These are phyloP conservation scores for Scrobipalpa costella DNA, from an alignment of 2,888 invertebrate species.

Conservation along the genomic window DNA sequence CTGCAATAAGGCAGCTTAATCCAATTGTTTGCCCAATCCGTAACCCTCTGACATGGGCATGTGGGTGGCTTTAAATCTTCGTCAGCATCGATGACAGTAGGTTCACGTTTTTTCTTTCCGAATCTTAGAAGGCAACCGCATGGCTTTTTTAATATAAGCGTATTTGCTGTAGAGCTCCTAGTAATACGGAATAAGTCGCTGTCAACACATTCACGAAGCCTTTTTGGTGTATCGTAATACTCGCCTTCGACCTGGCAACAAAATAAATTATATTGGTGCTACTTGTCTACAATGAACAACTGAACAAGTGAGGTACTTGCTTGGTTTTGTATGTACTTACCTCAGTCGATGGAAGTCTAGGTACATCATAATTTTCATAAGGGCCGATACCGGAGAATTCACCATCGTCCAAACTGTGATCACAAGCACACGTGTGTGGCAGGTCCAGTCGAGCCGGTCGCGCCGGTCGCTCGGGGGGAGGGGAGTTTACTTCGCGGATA, in stretches of 20 bases:
- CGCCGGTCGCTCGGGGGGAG: slow-evolving; percentile 20
- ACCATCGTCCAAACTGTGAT: slow-evolving; percentile 44
- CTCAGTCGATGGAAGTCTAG: slow-evolving; percentile 81
- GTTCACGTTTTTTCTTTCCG: slow-evolving; percentile 58
- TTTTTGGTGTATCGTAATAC: slow-evolving; percentile 88
- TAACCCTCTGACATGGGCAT: slow-evolving; percentile 83
- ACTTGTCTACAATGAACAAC: too few relatives aligned
- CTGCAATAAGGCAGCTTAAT: slow-evolving; percentile 83
- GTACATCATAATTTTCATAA: slow-evolving; percentile 90
- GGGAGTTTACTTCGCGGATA: neutral
- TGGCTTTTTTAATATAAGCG: slow-evolving; percentile 83
- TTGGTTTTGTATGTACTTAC: slow-evolving; percentile 55
- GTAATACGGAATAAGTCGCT: slow-evolving; percentile 71
- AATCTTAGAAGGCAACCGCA: slow-evolving; percentile 85
- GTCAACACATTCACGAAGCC: slow-evolving; percentile 85
- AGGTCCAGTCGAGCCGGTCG: slow-evolving; percentile 19
- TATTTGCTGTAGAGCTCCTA: slow-evolving; percentile 61
- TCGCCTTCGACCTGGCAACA: slow-evolving; percentile 68
- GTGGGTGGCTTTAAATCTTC: slow-evolving; percentile 59
- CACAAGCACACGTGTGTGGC: slow-evolving; percentile 43
- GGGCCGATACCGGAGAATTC: slow-evolving; percentile 71
- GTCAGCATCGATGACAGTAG: slow-evolving; percentile 63
- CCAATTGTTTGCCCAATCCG: slow-evolving; percentile 84
- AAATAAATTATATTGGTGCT: slow-evolving; percentile 17
- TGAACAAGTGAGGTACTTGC: neutral